Percentiles rank a stretch among this genome's conserved stretches.
Evolutionary conservation across 2,888 invertebrate species (phyloP).

Genomic region (Synergus gifuensis): DNA sequence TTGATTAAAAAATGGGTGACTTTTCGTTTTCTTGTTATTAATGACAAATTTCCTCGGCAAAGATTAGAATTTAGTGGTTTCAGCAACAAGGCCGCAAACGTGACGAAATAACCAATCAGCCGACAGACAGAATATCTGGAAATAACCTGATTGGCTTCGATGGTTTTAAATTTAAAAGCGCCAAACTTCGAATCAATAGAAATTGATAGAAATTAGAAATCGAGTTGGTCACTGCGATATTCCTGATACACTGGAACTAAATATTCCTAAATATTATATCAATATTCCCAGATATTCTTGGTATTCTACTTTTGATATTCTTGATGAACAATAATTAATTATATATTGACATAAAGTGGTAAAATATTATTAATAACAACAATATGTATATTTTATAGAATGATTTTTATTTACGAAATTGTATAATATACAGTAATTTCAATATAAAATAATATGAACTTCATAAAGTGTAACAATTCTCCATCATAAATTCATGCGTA

Average conservation of each 20-base stretch:
- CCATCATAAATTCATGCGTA: neutral
- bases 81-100: neutral
- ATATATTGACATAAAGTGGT: too few relatives aligned
- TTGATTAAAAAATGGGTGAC: neutral
- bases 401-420: neutral
- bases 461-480: slow-evolving; percentile 1
- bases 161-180: neutral
- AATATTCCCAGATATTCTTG: too few relatives aligned
- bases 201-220: too few relatives aligned
- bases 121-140: neutral
- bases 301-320: too few relatives aligned
- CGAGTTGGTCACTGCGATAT: too few relatives aligned
- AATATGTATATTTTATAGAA: neutral
- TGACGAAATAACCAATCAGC: slow-evolving; percentile 14
- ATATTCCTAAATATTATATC: too few relatives aligned
- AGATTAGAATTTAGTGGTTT: slow-evolving; percentile 4
- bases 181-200: neutral
- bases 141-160: slow-evolving; percentile 22
- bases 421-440: neutral
- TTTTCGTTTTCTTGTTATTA: neutral
- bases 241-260: too few relatives aligned
- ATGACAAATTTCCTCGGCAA: slow-evolving; percentile 1
- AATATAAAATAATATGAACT: slow-evolving; percentile 1
- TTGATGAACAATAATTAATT: too few relatives aligned
- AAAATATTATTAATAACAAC: neutral